phyloP scores from a whole-genome alignment of 2,797 vertebrate genomes.

The Eptatretus atami region DNA sequence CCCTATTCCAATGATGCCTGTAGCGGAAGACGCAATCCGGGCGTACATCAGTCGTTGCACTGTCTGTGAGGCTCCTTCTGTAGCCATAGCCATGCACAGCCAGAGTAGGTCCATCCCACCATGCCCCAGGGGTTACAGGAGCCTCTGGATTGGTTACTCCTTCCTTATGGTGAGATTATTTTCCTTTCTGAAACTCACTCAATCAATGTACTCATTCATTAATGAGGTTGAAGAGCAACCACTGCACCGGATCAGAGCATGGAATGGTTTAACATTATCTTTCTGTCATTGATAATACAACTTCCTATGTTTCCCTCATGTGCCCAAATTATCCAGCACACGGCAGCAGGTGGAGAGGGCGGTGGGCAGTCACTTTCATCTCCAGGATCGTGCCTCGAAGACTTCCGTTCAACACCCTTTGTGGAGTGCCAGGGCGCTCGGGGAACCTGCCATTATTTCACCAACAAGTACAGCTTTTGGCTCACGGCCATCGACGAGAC shows the following conservation, averaged over 20 bases:
- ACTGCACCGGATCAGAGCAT: no score
- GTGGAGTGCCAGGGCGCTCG: constrained; percentile 63
- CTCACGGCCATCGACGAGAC: constrained; percentile 36
- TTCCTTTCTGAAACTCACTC: no score
- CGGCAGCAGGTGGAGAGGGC: constrained; percentile 43
- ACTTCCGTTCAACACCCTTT: constrained; percentile 69
- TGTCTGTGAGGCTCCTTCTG: constrained; percentile 59
- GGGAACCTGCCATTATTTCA: constrained; percentile 69
- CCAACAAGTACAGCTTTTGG: constrained; percentile 95
- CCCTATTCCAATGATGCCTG: constrained; percentile 85
- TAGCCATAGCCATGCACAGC: constrained; percentile 62
- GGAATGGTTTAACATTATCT: not conserved
- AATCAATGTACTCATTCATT: no score
- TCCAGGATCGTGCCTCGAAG: constrained; percentile 67
- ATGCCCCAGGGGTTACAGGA: constrained; percentile 57
- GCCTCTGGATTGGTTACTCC: constrained; percentile 87
- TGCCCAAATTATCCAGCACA: constrained; percentile 29
- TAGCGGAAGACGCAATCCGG: constrained; percentile 29
- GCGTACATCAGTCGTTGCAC: constrained; percentile 73
- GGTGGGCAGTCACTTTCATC: constrained; percentile 74
- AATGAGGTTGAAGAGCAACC: no score
- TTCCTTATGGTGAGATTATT: constrained; percentile 53
- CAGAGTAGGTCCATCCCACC: constrained; percentile 52
- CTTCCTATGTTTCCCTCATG: not conserved
- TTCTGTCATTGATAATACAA: not conserved